phyloP scores from a whole-genome alignment of 2,888 invertebrate species.

The Schizaphis graminum region DNA sequence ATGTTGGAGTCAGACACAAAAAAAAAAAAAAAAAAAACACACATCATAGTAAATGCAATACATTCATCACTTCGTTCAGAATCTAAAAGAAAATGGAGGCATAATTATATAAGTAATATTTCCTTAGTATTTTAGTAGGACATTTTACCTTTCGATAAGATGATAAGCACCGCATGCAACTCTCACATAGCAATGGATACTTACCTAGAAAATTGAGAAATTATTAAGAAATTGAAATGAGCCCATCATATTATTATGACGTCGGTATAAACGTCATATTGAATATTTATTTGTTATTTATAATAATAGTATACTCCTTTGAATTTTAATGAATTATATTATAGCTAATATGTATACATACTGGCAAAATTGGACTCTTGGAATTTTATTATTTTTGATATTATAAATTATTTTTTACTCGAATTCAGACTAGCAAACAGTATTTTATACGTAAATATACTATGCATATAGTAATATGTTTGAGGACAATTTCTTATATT shows the following conservation, averaged over 20 bases:
- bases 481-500: neutral
- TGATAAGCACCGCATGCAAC: fast-evolving
- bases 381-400: neutral
- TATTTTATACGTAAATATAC: neutral
- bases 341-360: neutral
- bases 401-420: neutral
- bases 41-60: too few relatives aligned
- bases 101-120: neutral
- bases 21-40: too few relatives aligned
- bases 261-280: too few relatives aligned
- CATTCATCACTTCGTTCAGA: too few relatives aligned
- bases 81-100: neutral
- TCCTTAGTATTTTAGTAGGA: neutral
- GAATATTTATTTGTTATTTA: too few relatives aligned
- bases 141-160: neutral
- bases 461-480: neutral
- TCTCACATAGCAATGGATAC: neutral
- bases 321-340: neutral
- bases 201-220: neutral
- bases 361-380: neutral
- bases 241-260: neutral
- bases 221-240: neutral
- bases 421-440: neutral
- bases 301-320: neutral
- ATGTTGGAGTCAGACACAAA: too few relatives aligned